Percentiles rank a stretch among this genome's conserved stretches.
Conservation (phyloP, 2,113 vertebrate genomes). For the Tragelaphus imberbis region DNA sequence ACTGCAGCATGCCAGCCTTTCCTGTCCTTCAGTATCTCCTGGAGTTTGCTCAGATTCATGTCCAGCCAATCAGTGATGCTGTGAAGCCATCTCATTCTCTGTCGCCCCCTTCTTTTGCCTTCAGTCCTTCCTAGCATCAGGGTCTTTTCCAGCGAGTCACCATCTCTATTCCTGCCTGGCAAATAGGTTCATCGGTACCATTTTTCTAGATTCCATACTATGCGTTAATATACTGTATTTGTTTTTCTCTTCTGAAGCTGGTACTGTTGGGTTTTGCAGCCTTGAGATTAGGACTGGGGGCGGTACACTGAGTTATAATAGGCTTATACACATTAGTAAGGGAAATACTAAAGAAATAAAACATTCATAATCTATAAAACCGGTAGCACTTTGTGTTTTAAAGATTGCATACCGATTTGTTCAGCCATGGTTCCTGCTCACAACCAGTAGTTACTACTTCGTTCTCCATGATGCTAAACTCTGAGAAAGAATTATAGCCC, state of each 20-base stretch:
- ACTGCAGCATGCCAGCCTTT: neutral
- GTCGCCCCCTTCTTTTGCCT: neutral
- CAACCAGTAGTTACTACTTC: neutral
- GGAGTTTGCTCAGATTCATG: neutral
- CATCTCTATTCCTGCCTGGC: neutral
- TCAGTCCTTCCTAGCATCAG: neutral
- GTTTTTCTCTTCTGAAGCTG: neutral
- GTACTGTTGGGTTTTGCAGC: neutral
- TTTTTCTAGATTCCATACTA: neutral
- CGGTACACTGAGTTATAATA: neutral
- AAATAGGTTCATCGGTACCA: accelerated
- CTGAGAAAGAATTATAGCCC: neutral
- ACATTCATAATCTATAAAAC: neutral
- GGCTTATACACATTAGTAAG: neutral
- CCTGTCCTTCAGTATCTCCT: neutral
- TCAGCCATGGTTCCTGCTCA: neutral
- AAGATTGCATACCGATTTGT: neutral
- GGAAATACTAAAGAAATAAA: neutral
- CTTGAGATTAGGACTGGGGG: neutral
- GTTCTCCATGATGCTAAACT: neutral
- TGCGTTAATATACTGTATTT: accelerated
- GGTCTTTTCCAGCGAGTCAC: neutral
- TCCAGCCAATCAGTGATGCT: neutral
- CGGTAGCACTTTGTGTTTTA: neutral
- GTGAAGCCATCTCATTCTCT: accelerated